These are phyloP conservation scores for Plotosus lineatus DNA, from an alignment of 2,113 vertebrate species.

Conservation along the genomic window DNA sequence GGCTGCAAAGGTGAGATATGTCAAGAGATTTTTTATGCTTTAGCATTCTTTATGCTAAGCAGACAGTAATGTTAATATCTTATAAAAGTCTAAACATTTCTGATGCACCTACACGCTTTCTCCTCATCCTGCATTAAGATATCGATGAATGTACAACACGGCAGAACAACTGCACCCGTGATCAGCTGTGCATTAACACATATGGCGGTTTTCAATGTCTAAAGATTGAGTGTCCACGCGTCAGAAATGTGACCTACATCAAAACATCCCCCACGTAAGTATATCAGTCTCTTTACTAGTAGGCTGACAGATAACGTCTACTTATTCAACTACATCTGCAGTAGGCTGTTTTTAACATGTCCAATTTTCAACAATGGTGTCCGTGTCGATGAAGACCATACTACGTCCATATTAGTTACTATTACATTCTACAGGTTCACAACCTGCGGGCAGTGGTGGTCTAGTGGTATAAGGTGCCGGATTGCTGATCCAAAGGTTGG, in stretches of 20 bases:
- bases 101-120: not conserved
- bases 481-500: too few species aligned
- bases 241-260: slow-evolving; percentile 76
- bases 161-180: slow-evolving; percentile 80
- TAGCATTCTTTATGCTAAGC: not conserved
- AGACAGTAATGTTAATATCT: too few species aligned
- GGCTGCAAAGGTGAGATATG: slow-evolving; percentile 76
- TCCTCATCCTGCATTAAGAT: slow-evolving; percentile 62
- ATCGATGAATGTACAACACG: slow-evolving; percentile 79
- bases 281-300: too few species aligned
- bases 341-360: too few species aligned
- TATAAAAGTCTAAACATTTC: not conserved
- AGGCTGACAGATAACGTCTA: too few species aligned
- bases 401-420: too few species aligned
- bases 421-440: too few species aligned
- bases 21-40: not conserved
- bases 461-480: too few species aligned
- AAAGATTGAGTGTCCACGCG: slow-evolving; percentile 77
- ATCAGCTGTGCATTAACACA: slow-evolving; percentile 81
- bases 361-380: too few species aligned
- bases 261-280: slow-evolving; percentile 84
- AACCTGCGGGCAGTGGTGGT: too few species aligned
- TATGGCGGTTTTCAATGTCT: slow-evolving; percentile 81
- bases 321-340: too few species aligned
- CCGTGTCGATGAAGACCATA: too few species aligned